Evolutionary conservation across 2,797 vertebrate genomes (phyloP), one percentile per base, ranked within the genome.

Genomic region (Mallotus villosus): DNA sequence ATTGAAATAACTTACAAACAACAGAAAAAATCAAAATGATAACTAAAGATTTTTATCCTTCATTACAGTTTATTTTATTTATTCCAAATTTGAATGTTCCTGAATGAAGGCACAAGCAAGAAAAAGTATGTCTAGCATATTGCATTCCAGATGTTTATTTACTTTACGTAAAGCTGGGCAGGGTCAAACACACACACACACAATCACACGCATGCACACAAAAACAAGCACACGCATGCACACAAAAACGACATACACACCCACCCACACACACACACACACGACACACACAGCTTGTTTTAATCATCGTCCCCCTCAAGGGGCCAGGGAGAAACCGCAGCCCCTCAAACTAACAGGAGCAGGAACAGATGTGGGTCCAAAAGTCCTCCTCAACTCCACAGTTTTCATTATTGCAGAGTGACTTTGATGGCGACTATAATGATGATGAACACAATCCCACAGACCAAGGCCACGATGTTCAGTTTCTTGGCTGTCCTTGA

Each of bases 401-500:
- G 41, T 14, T 7, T 2, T 2, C 5, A 1, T 6, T n/a, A 1
- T 3, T 5, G 4, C 1, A 12, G 11, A 11, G 25, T 62, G 46
- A 25, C 17, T 73, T 65, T 55, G 7, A 87, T 0, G 4, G 64
- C 60, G 17, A 85, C 58, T 0, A 81, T 0, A 32, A 86, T 67
- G 74, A 82, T 81, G 11, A 88, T 1, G 0, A 84, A 0, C 74
- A 93, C 81, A 1, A 90, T 66, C 75, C 91, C 92, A 71, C 73
- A 27, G 70, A 92, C 84, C 2, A 90, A 65, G 16, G 67, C 85
- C 0, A 75, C 0, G 41, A 92, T 70, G 61, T 93, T 93, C 1
- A 93, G 81, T 0, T 7, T 84, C 79, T 83, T 92, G 63, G 91
- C 91, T 0, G 66, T 91, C 51, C 75, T 83, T 0, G 91, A 91